phyloP scores from a whole-genome alignment of 2,888 invertebrate genomes.

The Himalopsyche kuldschensis region DNA sequence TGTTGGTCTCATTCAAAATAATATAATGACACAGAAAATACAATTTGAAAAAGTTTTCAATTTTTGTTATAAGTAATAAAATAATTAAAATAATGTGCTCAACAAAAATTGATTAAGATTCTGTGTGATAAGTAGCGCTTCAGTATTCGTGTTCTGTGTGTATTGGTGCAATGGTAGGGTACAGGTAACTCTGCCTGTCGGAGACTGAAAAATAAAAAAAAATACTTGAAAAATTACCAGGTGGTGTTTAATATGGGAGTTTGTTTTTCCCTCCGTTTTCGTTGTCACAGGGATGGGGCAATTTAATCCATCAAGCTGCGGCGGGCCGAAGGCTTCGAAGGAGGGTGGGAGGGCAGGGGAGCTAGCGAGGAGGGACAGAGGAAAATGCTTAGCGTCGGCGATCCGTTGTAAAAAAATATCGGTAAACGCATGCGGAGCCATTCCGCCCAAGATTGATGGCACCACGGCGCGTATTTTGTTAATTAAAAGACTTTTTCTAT shows the following conservation, averaged over 20 bases:
- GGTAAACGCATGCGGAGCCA: conserved; percentile 19
- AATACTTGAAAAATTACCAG: conserved; percentile 61
- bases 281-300: conserved; percentile 62
- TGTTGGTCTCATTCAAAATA: no score
- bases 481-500: conserved; percentile 30
- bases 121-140: background rate
- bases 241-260: conserved; percentile 58
- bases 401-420: conserved; percentile 32
- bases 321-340: conserved; percentile 28
- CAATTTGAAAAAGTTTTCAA: no score
- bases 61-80: no score
- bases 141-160: background rate
- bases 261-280: conserved; percentile 55
- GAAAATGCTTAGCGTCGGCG: conserved; percentile 5
- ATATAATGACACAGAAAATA: no score
- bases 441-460: conserved; percentile 34
- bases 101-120: background rate
- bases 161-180: background rate
- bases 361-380: background rate
- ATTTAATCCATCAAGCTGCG: conserved; percentile 59
- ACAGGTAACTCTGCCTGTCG: conserved; percentile 44
- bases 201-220: conserved; percentile 52
- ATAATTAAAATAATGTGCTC: background rate
- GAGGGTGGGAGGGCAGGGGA: conserved; percentile 6
- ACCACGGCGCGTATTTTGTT: conserved; percentile 19